A percentile compares a stretch with the other conserved stretches of the same genome.
Evolutionary conservation across 2,113 vertebrate species (phyloP).

Genomic region (Illadopsis cleaveri): DNA sequence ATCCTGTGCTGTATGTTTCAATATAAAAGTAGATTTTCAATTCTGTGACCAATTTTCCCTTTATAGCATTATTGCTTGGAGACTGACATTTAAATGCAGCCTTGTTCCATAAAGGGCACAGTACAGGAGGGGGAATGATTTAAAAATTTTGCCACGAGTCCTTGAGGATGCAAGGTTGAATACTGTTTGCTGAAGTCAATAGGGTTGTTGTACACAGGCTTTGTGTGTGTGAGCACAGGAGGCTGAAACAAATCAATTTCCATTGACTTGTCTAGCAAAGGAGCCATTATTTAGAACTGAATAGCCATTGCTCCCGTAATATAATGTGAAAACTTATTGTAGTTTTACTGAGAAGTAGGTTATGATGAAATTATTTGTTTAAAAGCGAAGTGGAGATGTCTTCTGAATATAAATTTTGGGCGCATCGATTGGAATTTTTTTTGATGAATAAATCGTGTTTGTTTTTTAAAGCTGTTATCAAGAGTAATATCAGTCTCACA

Average conservation of each 20-base stretch:
- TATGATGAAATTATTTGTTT: constrained; percentile 82
- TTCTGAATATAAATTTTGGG: constrained; percentile 68
- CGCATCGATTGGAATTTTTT: constrained; percentile 50
- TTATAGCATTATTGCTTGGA: background rate
- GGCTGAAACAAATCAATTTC: constrained; percentile 83
- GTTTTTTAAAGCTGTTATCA: constrained; percentile 56
- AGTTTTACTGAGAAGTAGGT: constrained; percentile 74
- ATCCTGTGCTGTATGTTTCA: constrained; percentile 4
- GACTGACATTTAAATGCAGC: constrained; percentile 59
- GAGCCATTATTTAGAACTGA: constrained; percentile 78
- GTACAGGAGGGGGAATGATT: constrained; percentile 54
- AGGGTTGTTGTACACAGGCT: constrained; percentile 69
- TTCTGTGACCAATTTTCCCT: constrained; percentile 17
- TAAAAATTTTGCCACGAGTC: constrained; percentile 70
- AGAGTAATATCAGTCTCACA: constrained; percentile 44
- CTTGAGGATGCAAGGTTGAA: constrained; percentile 75
- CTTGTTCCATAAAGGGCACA: constrained; percentile 47
- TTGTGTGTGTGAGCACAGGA: constrained; percentile 68
- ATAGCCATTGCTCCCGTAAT: constrained; percentile 71
- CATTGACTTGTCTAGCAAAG: constrained; percentile 78
- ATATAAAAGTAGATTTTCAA: constrained; percentile 41
- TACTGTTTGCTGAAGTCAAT: constrained; percentile 75
- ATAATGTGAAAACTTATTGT: constrained; percentile 77
- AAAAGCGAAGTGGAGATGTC: constrained; percentile 60
- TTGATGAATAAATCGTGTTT: constrained; percentile 44